A percentile compares a stretch with the other conserved stretches of the same genome.
phyloP scores from a whole-genome alignment of 37 sponge, comb jelly and placozoan genomes.

The Halisarca cf. caerulea region DNA sequence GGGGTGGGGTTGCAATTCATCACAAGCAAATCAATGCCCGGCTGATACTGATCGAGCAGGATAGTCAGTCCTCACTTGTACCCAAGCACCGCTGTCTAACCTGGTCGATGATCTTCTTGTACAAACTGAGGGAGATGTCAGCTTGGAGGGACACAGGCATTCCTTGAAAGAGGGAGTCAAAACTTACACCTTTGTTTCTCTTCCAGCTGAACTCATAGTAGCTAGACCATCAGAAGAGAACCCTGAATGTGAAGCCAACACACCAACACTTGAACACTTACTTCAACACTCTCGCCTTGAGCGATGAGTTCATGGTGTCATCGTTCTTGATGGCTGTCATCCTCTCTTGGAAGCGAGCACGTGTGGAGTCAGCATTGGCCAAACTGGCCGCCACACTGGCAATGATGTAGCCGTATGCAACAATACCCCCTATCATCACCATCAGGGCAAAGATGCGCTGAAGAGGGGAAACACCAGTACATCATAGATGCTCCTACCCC shows the following conservation, averaged over 20 bases:
- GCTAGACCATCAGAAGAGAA: slow-evolving; percentile 2
- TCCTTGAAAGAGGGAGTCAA: slow-evolving; percentile 65
- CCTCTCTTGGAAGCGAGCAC: slow-evolving; percentile 69
- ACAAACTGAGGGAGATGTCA: slow-evolving; percentile 72
- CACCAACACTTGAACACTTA: neutral
- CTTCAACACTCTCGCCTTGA: slow-evolving; percentile 53
- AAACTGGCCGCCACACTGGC: slow-evolving; percentile 83
- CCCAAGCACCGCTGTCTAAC: too few relatives aligned
- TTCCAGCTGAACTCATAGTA: slow-evolving; percentile 76
- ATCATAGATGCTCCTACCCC: too few relatives aligned
- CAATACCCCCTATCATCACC: slow-evolving; percentile 59
- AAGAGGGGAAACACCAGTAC: too few relatives aligned
- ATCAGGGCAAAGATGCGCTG: slow-evolving; percentile 61
- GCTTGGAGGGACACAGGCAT: slow-evolving; percentile 74
- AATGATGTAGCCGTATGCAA: slow-evolving; percentile 80
- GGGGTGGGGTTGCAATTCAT: too few relatives aligned
- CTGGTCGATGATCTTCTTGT: slow-evolving; percentile 79
- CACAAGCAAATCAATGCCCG: too few relatives aligned
- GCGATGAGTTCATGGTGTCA: slow-evolving; percentile 24
- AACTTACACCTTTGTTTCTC: slow-evolving; percentile 66
- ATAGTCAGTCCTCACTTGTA: too few relatives aligned
- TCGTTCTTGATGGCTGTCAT: slow-evolving; percentile 67
- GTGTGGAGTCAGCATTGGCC: slow-evolving; percentile 69
- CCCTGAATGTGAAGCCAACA: too few relatives aligned
- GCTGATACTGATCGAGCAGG: too few relatives aligned